Percentiles rank a stretch among this genome's conserved stretches.
Evolutionary conservation across 2,888 invertebrate genomes (phyloP).

Genomic region (Muschampia staudingeri): DNA sequence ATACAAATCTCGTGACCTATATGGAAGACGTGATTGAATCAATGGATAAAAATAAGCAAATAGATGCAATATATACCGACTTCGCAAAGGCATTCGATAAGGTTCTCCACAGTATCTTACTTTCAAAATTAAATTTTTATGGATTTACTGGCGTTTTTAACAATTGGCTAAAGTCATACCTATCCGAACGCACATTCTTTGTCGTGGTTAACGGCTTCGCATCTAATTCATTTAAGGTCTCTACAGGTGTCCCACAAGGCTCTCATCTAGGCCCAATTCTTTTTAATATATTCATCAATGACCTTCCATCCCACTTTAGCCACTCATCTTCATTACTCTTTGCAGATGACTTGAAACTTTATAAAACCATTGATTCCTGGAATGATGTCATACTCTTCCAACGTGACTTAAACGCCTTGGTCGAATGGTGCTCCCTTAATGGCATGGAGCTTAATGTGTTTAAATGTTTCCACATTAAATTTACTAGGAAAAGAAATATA

Average conservation of each 20-base stretch:
- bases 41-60: conserved; percentile 42
- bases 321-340: not conserved
- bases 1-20: conserved; percentile 46
- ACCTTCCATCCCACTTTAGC: not conserved
- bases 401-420: not conserved
- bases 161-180: conserved; percentile 49
- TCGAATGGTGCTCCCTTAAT: conserved; percentile 5
- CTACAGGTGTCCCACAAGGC: conserved; percentile 26
- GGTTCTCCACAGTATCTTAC: conserved; percentile 37
- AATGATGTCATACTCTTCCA: conserved; percentile 7
- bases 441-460: conserved; percentile 14
- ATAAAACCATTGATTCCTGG: conserved; percentile 5
- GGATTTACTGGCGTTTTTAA: conserved; percentile 43
- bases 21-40: conserved; percentile 11
- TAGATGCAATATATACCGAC: conserved; percentile 40
- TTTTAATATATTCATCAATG: conserved; percentile 31
- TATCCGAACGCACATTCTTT: conserved; percentile 10
- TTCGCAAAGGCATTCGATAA: conserved; percentile 56
- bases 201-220: conserved; percentile 55
- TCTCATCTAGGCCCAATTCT: conserved; percentile 20
- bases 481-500: conserved; percentile 11
- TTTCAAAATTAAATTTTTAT: conserved; percentile 26
- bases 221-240: conserved; percentile 23
- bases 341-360: conserved; percentile 32
- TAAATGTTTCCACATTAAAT: conserved; percentile 16